phyloP scores from a whole-genome alignment of 2,113 vertebrate genomes.

The Todiramphus chloris region DNA sequence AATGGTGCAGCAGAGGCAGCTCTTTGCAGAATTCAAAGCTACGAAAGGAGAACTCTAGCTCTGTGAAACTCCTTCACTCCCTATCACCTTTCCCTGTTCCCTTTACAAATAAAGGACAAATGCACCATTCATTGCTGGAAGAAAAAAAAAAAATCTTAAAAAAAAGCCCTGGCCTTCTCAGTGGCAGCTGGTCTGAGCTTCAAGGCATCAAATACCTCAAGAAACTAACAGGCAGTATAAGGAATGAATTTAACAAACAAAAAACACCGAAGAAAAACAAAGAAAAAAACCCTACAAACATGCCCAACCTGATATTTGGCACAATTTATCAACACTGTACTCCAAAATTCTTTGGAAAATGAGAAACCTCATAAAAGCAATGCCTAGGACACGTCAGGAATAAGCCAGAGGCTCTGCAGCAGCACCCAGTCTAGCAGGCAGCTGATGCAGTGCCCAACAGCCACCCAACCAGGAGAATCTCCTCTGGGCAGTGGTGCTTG shows the following conservation, averaged over 20 bases:
- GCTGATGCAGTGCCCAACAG: background rate
- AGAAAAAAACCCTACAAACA: background rate
- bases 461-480: background rate
- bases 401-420: background rate
- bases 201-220: conserved; percentile 31
- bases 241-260: background rate
- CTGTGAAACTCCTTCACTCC: conserved; percentile 49
- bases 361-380: background rate
- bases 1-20: conserved; percentile 39
- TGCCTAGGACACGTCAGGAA: background rate
- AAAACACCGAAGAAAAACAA: background rate
- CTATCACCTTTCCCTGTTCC: conserved; percentile 51
- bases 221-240: background rate
- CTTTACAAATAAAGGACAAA: conserved; percentile 57
- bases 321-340: background rate
- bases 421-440: background rate
- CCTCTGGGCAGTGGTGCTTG: background rate
- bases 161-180: background rate
- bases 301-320: background rate
- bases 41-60: conserved; percentile 10
- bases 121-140: conserved; percentile 55
- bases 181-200: conserved; percentile 29
- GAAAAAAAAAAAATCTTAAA: background rate
- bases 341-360: background rate
- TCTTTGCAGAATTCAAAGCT: conserved; percentile 48